Conservation (phyloP, 2,888 invertebrate species). For the Pelosia muscerda region DNA sequence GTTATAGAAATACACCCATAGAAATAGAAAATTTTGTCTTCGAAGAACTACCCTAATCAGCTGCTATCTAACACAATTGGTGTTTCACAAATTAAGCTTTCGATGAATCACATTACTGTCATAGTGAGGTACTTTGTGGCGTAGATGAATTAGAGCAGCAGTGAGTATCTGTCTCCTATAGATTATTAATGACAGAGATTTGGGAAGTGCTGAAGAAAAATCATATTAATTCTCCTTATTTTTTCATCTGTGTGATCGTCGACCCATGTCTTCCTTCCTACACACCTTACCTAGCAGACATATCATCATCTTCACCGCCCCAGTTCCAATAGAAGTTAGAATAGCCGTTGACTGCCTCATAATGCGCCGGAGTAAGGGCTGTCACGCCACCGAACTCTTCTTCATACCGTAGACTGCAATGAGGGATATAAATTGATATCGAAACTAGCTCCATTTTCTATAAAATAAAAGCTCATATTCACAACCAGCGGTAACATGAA, state of each 20-base stretch:
- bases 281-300: slow-evolving; percentile 89
- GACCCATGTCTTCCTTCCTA: no score
- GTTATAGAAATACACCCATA: no score
- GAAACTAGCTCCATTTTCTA: no score
- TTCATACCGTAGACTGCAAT: slow-evolving; percentile 92
- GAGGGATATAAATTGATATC: slow-evolving; percentile 3
- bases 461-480: no score
- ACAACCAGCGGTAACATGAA: no score
- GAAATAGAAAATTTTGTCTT: no score
- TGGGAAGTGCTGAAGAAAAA: background rate
- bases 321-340: slow-evolving; percentile 96
- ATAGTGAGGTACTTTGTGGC: background rate
- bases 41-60: no score
- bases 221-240: background rate
- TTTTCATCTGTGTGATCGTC: no score
- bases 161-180: background rate
- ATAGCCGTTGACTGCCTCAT: slow-evolving; percentile 93
- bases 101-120: no score
- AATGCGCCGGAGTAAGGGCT: slow-evolving; percentile 93
- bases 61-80: no score
- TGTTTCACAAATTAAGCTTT: no score
- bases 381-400: slow-evolving; percentile 96
- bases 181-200: background rate
- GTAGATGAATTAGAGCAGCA: background rate
- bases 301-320: slow-evolving; percentile 98